A percentile compares a stretch with the other conserved stretches of the same genome.
Evolutionary conservation across 2,113 vertebrate genomes (phyloP).

Genomic region (Piliocolobus tephrosceles): DNA sequence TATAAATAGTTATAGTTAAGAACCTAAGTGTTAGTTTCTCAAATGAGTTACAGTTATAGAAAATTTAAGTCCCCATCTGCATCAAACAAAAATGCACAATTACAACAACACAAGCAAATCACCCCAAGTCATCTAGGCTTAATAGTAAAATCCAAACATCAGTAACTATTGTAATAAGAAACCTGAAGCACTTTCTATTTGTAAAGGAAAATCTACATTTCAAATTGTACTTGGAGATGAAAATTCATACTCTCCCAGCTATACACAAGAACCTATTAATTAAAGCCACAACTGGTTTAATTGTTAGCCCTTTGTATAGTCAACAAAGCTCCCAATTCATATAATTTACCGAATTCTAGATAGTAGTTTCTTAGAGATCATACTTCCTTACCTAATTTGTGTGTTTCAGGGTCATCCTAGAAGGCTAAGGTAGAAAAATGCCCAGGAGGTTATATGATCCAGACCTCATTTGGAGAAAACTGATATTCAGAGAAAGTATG

Average conservation of each 20-base stretch:
- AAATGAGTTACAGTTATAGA: not conserved
- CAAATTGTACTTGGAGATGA: not conserved
- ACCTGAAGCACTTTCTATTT: not conserved
- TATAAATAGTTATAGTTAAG: not conserved
- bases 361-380: not conserved
- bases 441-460: not conserved
- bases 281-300: not conserved
- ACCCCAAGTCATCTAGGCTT: not conserved
- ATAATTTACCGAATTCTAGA: not conserved
- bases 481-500: not conserved
- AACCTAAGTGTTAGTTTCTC: not conserved
- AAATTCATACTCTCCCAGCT: not conserved
- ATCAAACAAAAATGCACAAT: not conserved
- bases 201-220: slow-evolving; percentile 3
- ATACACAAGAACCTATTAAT: not conserved
- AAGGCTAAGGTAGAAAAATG: not conserved
- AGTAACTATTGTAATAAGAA: not conserved
- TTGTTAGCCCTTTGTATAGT: not conserved
- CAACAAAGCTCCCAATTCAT: not conserved
- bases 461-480: not conserved
- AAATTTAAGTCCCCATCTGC: not conserved
- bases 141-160: not conserved
- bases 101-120: not conserved
- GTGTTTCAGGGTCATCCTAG: not conserved
- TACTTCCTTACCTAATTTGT: not conserved